Evolutionary conservation across 1,140 invertebrate species (phyloP).

Genomic region (Micrasema longulum): DNA sequence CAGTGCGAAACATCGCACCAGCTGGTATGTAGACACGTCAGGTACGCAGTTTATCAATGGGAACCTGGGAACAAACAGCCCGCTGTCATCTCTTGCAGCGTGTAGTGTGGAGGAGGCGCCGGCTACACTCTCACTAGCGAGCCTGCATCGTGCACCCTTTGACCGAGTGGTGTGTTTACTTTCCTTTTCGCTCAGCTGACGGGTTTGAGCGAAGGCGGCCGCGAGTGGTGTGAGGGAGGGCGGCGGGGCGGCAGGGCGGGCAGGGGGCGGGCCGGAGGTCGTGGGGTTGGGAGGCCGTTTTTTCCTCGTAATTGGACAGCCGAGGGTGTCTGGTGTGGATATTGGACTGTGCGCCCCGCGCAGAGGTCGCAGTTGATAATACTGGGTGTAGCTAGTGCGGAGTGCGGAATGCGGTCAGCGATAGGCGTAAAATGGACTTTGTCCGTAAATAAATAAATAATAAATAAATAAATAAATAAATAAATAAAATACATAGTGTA

Average conservation of each 20-base stretch:
- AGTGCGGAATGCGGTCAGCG: too few species aligned
- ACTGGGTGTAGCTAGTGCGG: too few species aligned
- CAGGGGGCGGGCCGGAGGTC: conserved; percentile 3
- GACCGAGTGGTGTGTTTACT: conserved; percentile 71
- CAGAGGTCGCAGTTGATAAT: too few species aligned
- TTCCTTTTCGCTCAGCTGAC: conserved; percentile 70
- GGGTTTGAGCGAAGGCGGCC: conserved; percentile 52
- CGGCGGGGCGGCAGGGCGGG: conserved; percentile 20
- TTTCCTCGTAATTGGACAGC: conserved; percentile 24
- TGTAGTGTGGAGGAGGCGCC: conserved; percentile 59
- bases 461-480: too few species aligned
- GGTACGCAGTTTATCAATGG: too few species aligned
- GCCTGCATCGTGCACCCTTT: conserved; percentile 60
- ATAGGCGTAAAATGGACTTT: too few species aligned
- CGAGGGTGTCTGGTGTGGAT: conserved; percentile 1
- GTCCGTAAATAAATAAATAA: too few species aligned
- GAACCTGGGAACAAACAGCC: too few species aligned
- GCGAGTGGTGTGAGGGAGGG: conserved; percentile 12
- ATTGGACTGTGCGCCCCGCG: neutral
- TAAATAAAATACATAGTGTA: too few species aligned
- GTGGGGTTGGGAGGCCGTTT: conserved; percentile 14
- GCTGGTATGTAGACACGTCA: too few species aligned
- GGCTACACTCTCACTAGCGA: neutral
- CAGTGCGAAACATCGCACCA: too few species aligned
- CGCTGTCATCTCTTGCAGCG: too few species aligned